A percentile compares a stretch with the other conserved stretches of the same genome.
phyloP scores from a whole-genome alignment of 2,888 invertebrate genomes.

The Deilephila elpenor region DNA sequence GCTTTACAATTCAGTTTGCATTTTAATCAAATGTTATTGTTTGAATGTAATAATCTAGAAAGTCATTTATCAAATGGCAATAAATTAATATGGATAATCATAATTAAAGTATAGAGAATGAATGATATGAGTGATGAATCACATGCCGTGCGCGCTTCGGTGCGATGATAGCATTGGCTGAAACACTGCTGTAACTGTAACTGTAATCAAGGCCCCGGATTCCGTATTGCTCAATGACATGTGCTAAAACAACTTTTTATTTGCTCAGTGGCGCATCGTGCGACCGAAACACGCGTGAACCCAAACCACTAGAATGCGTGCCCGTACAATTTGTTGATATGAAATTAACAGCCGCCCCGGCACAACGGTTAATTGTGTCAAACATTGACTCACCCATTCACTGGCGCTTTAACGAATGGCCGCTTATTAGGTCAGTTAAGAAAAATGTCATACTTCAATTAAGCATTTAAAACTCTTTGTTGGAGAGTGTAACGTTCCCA shows the following conservation, averaged over 20 bases:
- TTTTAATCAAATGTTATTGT: too few relatives aligned
- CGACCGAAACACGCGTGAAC: constrained; percentile 21
- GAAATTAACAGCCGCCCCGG: constrained; percentile 49
- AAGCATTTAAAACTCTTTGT: constrained; percentile 44
- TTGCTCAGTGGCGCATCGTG: constrained; percentile 26
- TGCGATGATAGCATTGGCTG: constrained; percentile 10
- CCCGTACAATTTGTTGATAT: constrained; percentile 50
- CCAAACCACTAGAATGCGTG: constrained; percentile 36
- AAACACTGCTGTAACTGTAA: constrained; percentile 31
- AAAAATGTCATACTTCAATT: constrained; percentile 56
- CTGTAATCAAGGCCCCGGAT: constrained; percentile 26
- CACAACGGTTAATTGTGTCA: constrained; percentile 54
- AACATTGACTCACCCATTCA: constrained; percentile 57
- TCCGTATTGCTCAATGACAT: constrained; percentile 22
- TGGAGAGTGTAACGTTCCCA: constrained; percentile 40
- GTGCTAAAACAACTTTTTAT: constrained; percentile 31
- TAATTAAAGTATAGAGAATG: neutral
- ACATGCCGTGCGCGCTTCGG: neutral
- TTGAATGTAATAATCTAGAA: too few relatives aligned
- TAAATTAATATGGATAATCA: too few relatives aligned
- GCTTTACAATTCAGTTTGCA: too few relatives aligned
- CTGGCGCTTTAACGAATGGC: constrained; percentile 45
- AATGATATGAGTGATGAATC: neutral
- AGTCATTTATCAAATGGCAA: too few relatives aligned
- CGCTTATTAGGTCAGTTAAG: constrained; percentile 53